Percentiles rank a stretch among this genome's conserved stretches.
Conservation (phyloP, 2,888 invertebrate species). For the Drosophila tanythrix region DNA sequence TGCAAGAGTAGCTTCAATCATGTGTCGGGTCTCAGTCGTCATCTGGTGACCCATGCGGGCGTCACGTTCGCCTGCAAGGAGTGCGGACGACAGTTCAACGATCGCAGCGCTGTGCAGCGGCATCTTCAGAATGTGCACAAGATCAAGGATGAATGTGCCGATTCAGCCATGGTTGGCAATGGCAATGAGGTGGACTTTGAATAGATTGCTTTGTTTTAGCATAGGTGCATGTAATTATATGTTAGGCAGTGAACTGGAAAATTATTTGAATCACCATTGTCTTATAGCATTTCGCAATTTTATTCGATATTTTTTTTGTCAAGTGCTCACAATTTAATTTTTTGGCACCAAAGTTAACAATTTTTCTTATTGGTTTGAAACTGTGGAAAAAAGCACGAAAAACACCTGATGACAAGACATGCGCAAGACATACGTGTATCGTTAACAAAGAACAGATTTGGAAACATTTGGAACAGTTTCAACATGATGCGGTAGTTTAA, state of each 20-base stretch:
- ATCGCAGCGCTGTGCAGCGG: slow-evolving; percentile 89
- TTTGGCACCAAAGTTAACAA: slow-evolving; percentile 60
- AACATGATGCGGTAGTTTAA: slow-evolving; percentile 37
- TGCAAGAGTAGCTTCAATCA: slow-evolving; percentile 87
- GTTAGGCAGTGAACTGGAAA: not conserved
- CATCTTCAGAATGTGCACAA: slow-evolving; percentile 86
- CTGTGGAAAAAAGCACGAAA: slow-evolving; percentile 49
- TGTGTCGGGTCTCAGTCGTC: slow-evolving; percentile 89
- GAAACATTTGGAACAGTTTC: slow-evolving; percentile 57
- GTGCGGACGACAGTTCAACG: slow-evolving; percentile 89
- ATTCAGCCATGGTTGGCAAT: slow-evolving; percentile 39
- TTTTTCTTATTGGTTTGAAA: slow-evolving; percentile 36
- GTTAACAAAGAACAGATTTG: slow-evolving; percentile 38
- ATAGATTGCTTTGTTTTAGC: slow-evolving; percentile 2
- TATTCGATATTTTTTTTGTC: slow-evolving; percentile 48
- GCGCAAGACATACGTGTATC: slow-evolving; percentile 22
- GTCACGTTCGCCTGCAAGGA: slow-evolving; percentile 88
- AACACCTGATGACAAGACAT: slow-evolving; percentile 39
- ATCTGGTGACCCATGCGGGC: slow-evolving; percentile 88
- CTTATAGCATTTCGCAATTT: slow-evolving; percentile 42
- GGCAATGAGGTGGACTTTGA: slow-evolving; percentile 32
- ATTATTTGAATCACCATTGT: not conserved
- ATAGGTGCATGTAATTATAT: not conserved
- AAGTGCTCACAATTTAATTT: slow-evolving; percentile 44
- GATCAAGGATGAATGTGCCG: slow-evolving; percentile 24